phyloP scores from a whole-genome alignment of 2,113 vertebrate species.

The Solenodon paradoxus region DNA sequence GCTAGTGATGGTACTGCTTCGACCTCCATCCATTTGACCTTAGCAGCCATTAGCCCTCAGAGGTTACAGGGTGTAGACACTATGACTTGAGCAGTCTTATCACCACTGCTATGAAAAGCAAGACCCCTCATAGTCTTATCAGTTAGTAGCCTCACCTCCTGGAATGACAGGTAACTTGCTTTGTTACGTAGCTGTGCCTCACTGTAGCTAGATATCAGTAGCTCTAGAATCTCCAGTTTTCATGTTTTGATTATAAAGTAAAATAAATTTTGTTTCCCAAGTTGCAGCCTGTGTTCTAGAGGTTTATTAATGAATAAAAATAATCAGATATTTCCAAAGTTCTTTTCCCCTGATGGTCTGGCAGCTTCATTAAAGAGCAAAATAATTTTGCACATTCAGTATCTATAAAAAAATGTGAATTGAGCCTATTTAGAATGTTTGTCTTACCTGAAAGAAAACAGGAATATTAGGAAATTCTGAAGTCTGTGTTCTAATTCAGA shows the following conservation, averaged over 20 bases:
- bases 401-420: background rate
- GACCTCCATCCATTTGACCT: background rate
- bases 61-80: background rate
- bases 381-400: conserved; percentile 3
- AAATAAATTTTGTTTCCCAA: background rate
- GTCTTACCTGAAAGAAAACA: conserved; percentile 15
- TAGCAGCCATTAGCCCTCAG: background rate
- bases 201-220: background rate
- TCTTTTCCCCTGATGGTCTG: background rate
- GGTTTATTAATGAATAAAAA: background rate
- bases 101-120: background rate
- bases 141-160: background rate
- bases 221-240: background rate
- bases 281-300: background rate
- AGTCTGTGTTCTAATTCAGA: background rate
- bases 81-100: background rate
- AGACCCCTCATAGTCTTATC: background rate
- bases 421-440: conserved; percentile 8
- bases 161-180: background rate
- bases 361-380: background rate
- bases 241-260: background rate
- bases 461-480: background rate
- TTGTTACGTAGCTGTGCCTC: background rate
- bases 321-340: background rate
- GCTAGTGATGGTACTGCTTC: background rate